Evolutionary conservation across 2,888 invertebrate species (phyloP), one percentile per base, ranked within the genome.

Genomic region (Papilio gigon): DNA sequence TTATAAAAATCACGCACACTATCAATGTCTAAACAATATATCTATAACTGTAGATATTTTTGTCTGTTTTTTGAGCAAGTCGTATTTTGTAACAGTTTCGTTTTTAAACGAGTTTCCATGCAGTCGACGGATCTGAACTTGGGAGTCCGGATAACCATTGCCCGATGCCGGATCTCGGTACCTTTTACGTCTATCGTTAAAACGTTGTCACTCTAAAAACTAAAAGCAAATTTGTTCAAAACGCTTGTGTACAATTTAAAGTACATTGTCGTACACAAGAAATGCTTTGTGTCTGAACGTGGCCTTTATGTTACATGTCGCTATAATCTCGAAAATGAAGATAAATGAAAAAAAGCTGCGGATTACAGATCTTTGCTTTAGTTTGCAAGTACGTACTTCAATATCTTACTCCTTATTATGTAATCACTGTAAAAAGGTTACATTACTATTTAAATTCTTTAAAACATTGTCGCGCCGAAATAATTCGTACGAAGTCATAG

Each of bases 21-120:
- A 62, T 53, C 60, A 67, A 68, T 66, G 58, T 64, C 37, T 61
- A 44, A 50, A 25, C 5, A 4, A 8, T 27, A 30, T 60, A 64
- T 63, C 71, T 70, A 72, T 71, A 72, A 71, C 64, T 5, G 40
- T 73, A 58, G 70, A 71, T 73, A 71, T 71, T 71, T 66, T 72
- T 58, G 71, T 59, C 37, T 61, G 56, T 53, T 62, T 67, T 67
- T 67, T 42, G n/a, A 72, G 65, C 71, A 65, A 70, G 71, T 70
- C 65, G 53, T 37, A 72, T 75, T 73, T 75, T 71, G 71, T 73
- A 74, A 75, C 70, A 61, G 56, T 61, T 66, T 64, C 62, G 70
- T 74, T 72, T 73, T 71, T 58, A 73, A 74, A 77, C 70, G 40
- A 59, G 64, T 73, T 73, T 71, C 68, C 69, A 60, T 71, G 44